These are phyloP conservation scores for Leguminivora glycinivorella DNA, from an alignment of 1,140 invertebrate species.

Conservation along the genomic window DNA sequence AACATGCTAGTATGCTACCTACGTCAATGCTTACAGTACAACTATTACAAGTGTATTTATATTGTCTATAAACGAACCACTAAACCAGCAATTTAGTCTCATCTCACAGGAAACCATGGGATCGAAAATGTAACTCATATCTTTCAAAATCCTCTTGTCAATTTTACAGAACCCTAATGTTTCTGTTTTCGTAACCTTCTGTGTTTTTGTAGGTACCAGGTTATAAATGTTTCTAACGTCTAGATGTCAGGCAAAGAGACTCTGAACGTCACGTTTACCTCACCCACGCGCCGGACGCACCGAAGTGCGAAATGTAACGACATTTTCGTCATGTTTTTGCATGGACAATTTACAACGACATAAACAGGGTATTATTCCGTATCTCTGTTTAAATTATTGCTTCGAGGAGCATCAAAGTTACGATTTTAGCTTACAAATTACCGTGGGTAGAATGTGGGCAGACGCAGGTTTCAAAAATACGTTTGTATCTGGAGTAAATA, in stretches of 20 bases:
- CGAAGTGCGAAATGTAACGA: slow-evolving; percentile 22
- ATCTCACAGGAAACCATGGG: too few relatives aligned
- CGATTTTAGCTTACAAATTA: slow-evolving; percentile 11
- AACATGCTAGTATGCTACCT: not conserved
- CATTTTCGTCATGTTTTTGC: slow-evolving; percentile 27
- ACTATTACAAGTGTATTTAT: not conserved
- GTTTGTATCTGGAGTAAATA: not conserved
- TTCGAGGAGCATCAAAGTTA: slow-evolving; percentile 5
- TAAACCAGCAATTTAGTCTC: too few relatives aligned
- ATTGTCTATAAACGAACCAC: too few relatives aligned
- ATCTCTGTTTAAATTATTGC: slow-evolving; percentile 14
- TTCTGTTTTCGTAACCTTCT: too few relatives aligned
- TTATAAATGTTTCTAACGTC: not conserved
- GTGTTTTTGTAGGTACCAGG: too few relatives aligned
- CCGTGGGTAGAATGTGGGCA: slow-evolving; percentile 5
- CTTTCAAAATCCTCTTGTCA: too few relatives aligned
- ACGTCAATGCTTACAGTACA: not conserved
- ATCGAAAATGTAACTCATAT: too few relatives aligned
- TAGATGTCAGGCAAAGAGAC: not conserved
- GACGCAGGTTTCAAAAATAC: not conserved
- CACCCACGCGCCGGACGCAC: slow-evolving; percentile 12
- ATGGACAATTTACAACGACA: slow-evolving; percentile 20
- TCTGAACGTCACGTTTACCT: not conserved
- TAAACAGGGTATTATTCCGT: slow-evolving; percentile 17
- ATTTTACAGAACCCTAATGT: too few relatives aligned